These are phyloP conservation scores for Sarcoramphus papa DNA, from an alignment of 2,797 vertebrate species.

Conservation along the genomic window DNA sequence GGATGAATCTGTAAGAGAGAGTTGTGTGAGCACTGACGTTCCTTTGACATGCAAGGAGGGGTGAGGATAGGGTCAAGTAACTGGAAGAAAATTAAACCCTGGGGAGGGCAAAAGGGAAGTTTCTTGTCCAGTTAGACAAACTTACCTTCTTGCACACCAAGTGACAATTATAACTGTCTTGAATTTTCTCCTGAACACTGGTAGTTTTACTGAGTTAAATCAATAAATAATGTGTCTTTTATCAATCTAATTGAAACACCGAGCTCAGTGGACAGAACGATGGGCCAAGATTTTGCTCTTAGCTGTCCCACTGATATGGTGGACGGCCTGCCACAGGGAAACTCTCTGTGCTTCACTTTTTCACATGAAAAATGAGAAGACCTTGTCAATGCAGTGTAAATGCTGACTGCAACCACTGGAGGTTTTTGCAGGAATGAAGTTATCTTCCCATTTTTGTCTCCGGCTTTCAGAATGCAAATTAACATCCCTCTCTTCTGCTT, in stretches of 20 bases:
- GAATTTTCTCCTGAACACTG: neutral
- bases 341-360: neutral
- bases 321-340: neutral
- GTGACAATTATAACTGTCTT: neutral
- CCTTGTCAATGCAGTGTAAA: neutral
- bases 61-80: neutral
- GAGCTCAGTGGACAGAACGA: neutral
- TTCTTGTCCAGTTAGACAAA: neutral
- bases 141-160: neutral
- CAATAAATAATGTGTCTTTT: neutral
- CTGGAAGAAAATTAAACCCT: neutral
- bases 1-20: constrained; percentile 85
- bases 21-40: neutral
- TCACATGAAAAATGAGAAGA: neutral
- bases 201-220: neutral
- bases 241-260: neutral
- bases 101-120: neutral
- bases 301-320: neutral
- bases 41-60: neutral
- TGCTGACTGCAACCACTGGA: neutral
- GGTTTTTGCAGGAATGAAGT: neutral
- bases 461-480: neutral
- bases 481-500: neutral
- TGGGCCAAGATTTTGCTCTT: neutral
- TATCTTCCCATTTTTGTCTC: neutral